Base-by-base conservation (phyloP, 2,888 invertebrate species). In the Aphrophora alni region DNA sequence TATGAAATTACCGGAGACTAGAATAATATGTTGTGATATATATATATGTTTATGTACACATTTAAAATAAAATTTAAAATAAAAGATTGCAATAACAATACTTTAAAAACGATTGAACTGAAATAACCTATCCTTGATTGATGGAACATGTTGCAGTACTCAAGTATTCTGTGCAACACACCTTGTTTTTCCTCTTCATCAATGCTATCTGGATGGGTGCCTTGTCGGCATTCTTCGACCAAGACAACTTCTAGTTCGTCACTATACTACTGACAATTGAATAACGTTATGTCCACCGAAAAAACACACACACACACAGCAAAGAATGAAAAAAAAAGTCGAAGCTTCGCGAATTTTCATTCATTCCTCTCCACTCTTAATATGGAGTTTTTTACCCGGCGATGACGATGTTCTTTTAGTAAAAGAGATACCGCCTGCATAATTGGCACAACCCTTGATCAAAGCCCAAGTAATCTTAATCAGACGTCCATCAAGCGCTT, bases 261-360 rank as follows among this genome's bases (percentile, higher is more conserved):
- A 77, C 71, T 38, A 69, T 24, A 28, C 38, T 38, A 27, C 77
- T 77, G 77, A 77, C 77, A 77, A 77, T 77, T 71, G 77, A 77
- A 77, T 77, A 77, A 77, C 77, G 71, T 71, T 77, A 77, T 77
- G 38, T 71, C n/a, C 27, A 27, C 17, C 70, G 21, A 75, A 77
- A 77, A 77, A 26, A 28, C 38, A n/a, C 59, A n/a, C n/a, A n/a
- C n/a, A n/a, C n/a, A n/a, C n/a, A n/a, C n/a, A n/a, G n/a, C n/a
- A n/a, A n/a, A 24, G 69, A 33, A 33, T 3, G 38, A 38, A 24
- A 69, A 69, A 77, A 68, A 28, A 33, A 71, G 38, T 44, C 44
- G 44, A 70, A 77, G 71, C 71, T 24, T 12, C 38, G 77, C 71
- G 71, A 71, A 70, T 77, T 70, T 77, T 77, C 71, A 77, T 77